Conservation (phyloP, 2,888 invertebrate genomes). For the Cerastoderma edule region DNA sequence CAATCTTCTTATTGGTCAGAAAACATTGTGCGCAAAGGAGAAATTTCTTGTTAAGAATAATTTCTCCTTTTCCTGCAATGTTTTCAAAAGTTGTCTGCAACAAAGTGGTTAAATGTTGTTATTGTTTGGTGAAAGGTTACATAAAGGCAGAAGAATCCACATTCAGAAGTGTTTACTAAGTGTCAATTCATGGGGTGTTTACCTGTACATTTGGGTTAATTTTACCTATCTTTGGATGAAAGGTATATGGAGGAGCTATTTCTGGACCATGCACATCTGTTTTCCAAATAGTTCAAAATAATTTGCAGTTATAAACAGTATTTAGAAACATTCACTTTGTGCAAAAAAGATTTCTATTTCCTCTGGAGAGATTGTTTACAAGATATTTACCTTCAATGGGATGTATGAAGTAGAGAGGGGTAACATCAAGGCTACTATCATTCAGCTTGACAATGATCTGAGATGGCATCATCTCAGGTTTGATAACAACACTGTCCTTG, state of each 20-base stretch:
- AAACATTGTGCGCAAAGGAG: too few relatives aligned
- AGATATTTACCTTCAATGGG: conserved; percentile 81
- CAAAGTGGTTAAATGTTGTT: too few relatives aligned
- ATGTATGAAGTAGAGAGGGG: conserved; percentile 81
- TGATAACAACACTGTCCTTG: conserved; percentile 58
- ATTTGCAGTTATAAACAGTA: background rate
- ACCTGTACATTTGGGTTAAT: too few relatives aligned
- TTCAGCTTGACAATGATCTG: conserved; percentile 88
- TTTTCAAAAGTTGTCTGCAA: too few relatives aligned
- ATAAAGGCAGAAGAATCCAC: too few relatives aligned
- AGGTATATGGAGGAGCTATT: background rate
- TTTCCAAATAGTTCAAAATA: background rate
- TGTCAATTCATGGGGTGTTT: too few relatives aligned
- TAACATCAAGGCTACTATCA: conserved; percentile 40
- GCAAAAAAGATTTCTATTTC: background rate
- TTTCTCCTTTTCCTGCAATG: too few relatives aligned
- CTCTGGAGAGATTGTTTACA: too few relatives aligned
- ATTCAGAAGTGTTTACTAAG: too few relatives aligned
- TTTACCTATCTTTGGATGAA: background rate
- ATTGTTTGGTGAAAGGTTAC: too few relatives aligned
- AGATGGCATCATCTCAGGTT: conserved; percentile 88
- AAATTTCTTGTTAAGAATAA: too few relatives aligned
- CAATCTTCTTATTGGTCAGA: too few relatives aligned
- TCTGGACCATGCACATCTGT: background rate
- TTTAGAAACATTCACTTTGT: background rate